These are phyloP conservation scores for Esox niger DNA, from an alignment of 2,113 vertebrate species.

Conservation along the genomic window DNA sequence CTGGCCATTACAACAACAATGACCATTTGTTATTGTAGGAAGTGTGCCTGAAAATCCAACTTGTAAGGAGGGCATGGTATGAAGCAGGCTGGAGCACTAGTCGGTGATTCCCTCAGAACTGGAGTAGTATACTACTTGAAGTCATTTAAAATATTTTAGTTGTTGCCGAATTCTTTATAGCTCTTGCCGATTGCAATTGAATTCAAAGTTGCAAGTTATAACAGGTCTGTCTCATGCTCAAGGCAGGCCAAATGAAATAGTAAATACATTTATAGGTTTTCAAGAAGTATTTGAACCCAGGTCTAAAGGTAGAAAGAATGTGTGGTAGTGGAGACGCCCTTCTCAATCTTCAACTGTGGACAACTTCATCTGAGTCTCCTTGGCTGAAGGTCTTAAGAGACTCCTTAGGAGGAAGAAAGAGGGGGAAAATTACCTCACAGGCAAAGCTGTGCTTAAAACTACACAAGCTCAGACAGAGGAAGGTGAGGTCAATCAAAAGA, in stretches of 20 bases:
- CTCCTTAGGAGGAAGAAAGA: constrained; percentile 46
- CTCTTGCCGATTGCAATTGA: too few relatives aligned
- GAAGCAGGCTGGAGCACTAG: constrained; percentile 7
- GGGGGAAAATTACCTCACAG: constrained; percentile 5
- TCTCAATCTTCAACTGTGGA: constrained; percentile 28
- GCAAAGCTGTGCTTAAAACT: not conserved
- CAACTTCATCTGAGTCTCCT: constrained; percentile 35
- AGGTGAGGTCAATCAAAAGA: constrained; percentile 20
- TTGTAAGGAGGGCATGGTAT: not conserved
- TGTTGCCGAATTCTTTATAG: not conserved
- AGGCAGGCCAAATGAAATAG: too few relatives aligned
- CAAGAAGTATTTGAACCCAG: too few relatives aligned
- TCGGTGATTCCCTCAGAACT: not conserved
- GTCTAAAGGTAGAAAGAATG: not conserved
- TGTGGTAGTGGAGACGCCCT: not conserved
- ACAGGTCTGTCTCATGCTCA: too few relatives aligned
- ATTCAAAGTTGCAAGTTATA: too few relatives aligned
- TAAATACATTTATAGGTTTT: too few relatives aligned
- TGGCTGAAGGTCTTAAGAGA: constrained; percentile 44
- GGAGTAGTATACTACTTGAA: too few relatives aligned
- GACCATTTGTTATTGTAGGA: not conserved
- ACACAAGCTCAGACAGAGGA: constrained; percentile 27
- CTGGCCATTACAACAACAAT: not conserved
- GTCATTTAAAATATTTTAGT: too few relatives aligned
- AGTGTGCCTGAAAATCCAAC: not conserved